Evolutionary conservation across 2,113 vertebrate species (phyloP).

Genomic region (Microtus ochrogaster): DNA sequence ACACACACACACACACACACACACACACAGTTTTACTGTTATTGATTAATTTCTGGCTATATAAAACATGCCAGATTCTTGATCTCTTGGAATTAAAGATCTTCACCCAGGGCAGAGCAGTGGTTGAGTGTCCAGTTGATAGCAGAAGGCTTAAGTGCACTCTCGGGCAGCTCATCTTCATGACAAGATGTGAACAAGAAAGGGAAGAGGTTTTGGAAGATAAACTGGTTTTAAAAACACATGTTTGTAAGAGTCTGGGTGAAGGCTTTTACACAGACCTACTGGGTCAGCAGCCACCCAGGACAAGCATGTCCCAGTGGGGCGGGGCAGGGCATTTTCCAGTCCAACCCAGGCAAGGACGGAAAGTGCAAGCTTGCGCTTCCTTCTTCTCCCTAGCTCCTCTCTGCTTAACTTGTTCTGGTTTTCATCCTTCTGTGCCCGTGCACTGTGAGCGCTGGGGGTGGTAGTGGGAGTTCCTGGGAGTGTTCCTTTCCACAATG

Average conservation of each 20-base stretch:
- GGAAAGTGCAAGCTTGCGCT: background rate
- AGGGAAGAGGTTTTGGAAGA: constrained; percentile 27
- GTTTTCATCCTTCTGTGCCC: background rate
- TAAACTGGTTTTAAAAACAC: constrained; percentile 29
- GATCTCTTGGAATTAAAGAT: background rate
- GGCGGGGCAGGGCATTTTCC: background rate
- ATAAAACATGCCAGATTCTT: no score
- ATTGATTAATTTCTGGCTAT: no score
- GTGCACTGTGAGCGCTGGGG: background rate
- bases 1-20: no score
- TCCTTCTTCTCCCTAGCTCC: background rate
- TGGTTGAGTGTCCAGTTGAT: background rate
- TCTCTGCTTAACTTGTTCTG: constrained; percentile 38
- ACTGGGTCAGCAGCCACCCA: background rate
- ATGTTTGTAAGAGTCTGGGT: constrained; percentile 35
- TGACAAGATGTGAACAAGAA: constrained; percentile 35
- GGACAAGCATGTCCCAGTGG: background rate
- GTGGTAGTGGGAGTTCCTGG: background rate
- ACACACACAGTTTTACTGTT: no score
- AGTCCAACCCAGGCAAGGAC: background rate
- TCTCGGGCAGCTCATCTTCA: background rate
- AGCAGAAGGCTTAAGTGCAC: background rate
- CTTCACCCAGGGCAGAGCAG: background rate
- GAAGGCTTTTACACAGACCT: constrained; percentile 36
- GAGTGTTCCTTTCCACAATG: background rate